Evolutionary conservation across 2,113 vertebrate genomes (phyloP).

Genomic region (Cervus canadensis): DNA sequence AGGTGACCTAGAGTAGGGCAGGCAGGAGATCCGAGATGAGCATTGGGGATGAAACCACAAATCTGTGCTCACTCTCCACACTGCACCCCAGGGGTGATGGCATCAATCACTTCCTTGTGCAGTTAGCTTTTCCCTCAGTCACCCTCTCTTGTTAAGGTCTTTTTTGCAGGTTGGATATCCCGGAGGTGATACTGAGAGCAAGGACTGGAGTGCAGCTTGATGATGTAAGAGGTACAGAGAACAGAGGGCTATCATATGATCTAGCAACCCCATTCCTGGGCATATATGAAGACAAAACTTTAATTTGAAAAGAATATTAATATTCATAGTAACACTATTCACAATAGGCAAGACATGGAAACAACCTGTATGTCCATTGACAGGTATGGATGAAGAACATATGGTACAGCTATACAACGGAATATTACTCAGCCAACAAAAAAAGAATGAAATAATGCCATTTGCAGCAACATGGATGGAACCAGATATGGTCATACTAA

Average conservation of each 20-base stretch:
- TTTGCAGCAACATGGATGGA: not conserved
- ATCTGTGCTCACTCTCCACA: fast-evolving
- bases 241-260: not conserved
- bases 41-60: not conserved
- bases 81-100: not conserved
- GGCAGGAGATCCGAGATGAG: not conserved
- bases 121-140: not conserved
- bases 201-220: not conserved
- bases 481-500: not conserved
- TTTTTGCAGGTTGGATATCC: not conserved
- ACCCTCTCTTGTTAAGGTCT: not conserved
- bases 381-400: not conserved
- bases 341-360: not conserved
- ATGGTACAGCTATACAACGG: not conserved
- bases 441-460: not conserved
- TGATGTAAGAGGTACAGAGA: not conserved
- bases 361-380: not conserved
- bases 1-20: not conserved
- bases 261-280: not conserved
- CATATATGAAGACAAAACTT: not conserved
- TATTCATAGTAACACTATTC: not conserved
- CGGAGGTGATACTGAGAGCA: fast-evolving
- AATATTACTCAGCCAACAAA: not conserved
- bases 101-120: fast-evolving
- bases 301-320: not conserved